These are phyloP conservation scores for Chelon labrosus DNA, from an alignment of 2,797 vertebrate species.

Conservation along the genomic window DNA sequence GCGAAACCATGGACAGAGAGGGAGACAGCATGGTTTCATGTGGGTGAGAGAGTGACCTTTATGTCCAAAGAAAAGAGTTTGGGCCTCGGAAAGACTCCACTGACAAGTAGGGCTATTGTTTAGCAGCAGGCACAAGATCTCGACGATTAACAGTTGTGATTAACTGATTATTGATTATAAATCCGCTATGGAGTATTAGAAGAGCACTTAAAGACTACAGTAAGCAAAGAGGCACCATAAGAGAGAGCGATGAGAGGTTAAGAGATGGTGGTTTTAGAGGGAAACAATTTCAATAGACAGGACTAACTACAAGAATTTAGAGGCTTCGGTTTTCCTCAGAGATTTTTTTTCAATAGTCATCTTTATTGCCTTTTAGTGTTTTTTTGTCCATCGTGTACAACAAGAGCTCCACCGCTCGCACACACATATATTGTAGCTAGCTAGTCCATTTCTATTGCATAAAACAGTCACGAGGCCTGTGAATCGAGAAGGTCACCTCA, in stretches of 20 bases:
- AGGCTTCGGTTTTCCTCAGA: slow-evolving; percentile 80
- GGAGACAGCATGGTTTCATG: slow-evolving; percentile 78
- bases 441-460: slow-evolving; percentile 83
- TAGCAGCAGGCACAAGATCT: slow-evolving; percentile 94
- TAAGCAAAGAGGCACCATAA: slow-evolving; percentile 93
- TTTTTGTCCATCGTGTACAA: slow-evolving; percentile 80
- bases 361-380: slow-evolving; percentile 99
- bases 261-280: slow-evolving; percentile 92
- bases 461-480: slow-evolving; percentile 79
- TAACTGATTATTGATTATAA: slow-evolving; percentile 80
- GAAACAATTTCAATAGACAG: slow-evolving; percentile 80
- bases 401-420: slow-evolving; percentile 75
- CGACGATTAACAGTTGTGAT: slow-evolving; percentile 79
- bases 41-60: slow-evolving; percentile 78
- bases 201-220: slow-evolving; percentile 83
- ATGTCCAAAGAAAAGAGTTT: slow-evolving; percentile 64
- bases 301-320: slow-evolving; percentile 84
- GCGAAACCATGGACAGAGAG: slow-evolving; percentile 80
- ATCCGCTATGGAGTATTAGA: slow-evolving; percentile 96
- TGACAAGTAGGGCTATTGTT: slow-evolving; percentile 84
- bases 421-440: slow-evolving; percentile 76
- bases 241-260: slow-evolving; percentile 96
- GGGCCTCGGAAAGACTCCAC: slow-evolving; percentile 61
- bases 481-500: slow-evolving; percentile 75
- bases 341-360: slow-evolving; percentile 90